These are phyloP conservation scores for Melanaphis sacchari DNA, from an alignment of 1,140 invertebrate genomes.

Conservation along the genomic window DNA sequence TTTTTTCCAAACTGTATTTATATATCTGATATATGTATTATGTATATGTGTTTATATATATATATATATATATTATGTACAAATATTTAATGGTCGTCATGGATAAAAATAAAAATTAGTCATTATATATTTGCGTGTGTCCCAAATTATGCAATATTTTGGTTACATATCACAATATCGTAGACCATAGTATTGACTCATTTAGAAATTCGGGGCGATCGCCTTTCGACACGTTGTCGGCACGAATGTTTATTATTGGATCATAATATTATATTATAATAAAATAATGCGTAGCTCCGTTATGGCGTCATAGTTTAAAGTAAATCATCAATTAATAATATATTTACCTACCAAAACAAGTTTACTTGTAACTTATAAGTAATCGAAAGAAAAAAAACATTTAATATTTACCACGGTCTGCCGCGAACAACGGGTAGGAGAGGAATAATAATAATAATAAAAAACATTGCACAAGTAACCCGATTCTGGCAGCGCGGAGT, in stretches of 20 bases:
- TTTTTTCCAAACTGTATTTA: neutral
- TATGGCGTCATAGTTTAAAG: neutral
- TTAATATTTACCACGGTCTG: neutral
- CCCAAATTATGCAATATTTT: neutral
- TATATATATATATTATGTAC: neutral
- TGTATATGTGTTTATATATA: neutral
- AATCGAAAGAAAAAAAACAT: neutral
- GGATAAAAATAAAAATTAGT: constrained; percentile 9
- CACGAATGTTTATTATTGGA: neutral
- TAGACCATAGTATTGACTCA: neutral
- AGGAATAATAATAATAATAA: neutral
- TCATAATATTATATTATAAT: neutral
- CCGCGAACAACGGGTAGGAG: neutral
- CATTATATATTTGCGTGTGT: neutral
- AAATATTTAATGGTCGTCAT: constrained; percentile 1
- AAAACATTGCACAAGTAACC: constrained; percentile 52
- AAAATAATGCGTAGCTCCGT: neutral
- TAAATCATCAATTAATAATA: neutral
- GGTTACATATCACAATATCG: neutral
- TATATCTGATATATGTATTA: neutral
- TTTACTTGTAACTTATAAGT: neutral
- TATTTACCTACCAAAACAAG: neutral
- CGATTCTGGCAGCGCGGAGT: neutral
- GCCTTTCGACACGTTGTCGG: neutral
- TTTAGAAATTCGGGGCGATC: neutral